phyloP scores from a whole-genome alignment of 1,140 invertebrate genomes.

The Drosophila erecta region DNA sequence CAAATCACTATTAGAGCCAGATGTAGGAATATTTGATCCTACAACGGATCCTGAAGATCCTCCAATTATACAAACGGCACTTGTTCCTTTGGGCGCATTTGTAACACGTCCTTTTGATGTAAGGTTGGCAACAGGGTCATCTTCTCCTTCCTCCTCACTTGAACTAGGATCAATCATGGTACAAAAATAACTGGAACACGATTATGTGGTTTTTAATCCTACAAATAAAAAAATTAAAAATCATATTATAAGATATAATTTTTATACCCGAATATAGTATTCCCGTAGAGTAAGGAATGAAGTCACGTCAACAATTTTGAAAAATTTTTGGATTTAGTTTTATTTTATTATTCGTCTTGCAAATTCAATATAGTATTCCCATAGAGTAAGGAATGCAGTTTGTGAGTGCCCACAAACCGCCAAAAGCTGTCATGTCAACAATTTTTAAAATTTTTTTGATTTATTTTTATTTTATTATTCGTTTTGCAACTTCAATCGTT shows the following conservation, averaged over 20 bases:
- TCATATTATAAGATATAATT: background rate
- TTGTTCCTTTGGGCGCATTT: constrained; percentile 30
- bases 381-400: too few relatives aligned
- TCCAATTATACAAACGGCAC: constrained; percentile 2
- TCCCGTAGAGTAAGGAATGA: too few relatives aligned
- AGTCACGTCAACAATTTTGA: too few relatives aligned
- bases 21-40: constrained; percentile 15
- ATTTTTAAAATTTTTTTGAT: too few relatives aligned
- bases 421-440: too few relatives aligned
- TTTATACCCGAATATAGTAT: too few relatives aligned
- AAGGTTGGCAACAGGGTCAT: constrained; percentile 88
- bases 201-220: background rate
- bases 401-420: too few relatives aligned
- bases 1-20: constrained; percentile 54
- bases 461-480: too few relatives aligned
- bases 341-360: too few relatives aligned
- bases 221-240: background rate
- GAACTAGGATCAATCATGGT: constrained; percentile 95
- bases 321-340: too few relatives aligned
- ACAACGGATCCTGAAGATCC: constrained; percentile 8
- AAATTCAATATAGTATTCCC: too few relatives aligned
- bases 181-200: background rate
- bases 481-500: too few relatives aligned
- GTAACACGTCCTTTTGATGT: constrained; percentile 57
- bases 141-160: constrained; percentile 94